These are phyloP conservation scores for Capromys pilorides DNA, from an alignment of 2,797 vertebrate genomes.

Conservation along the genomic window DNA sequence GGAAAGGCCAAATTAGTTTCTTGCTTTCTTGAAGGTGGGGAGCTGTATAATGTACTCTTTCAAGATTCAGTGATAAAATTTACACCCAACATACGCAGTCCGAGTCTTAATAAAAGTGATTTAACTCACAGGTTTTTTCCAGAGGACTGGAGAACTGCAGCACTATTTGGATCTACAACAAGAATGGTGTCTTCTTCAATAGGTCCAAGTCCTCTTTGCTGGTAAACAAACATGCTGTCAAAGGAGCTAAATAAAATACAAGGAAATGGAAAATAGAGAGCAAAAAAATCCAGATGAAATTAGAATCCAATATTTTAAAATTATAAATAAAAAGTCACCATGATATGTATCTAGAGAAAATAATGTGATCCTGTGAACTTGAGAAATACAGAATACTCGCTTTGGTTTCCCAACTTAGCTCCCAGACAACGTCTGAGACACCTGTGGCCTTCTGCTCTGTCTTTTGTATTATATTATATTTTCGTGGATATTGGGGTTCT, in stretches of 20 bases:
- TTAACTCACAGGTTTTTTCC: slow-evolving; percentile 93
- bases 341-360: no score
- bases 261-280: slow-evolving; percentile 62
- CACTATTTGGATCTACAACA: slow-evolving; percentile 90
- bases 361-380: background rate
- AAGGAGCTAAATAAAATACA: slow-evolving; percentile 90
- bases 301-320: no score
- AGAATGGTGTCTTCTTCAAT: slow-evolving; percentile 95
- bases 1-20: background rate
- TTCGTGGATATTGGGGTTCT: background rate
- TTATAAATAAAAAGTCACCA: no score
- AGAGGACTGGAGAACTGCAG: slow-evolving; percentile 89
- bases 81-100: background rate
- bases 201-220: slow-evolving; percentile 92
- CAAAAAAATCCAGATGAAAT: slow-evolving; percentile 13
- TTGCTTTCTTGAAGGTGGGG: slow-evolving; percentile 18
- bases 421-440: background rate
- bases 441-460: background rate
- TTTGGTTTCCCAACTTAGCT: background rate
- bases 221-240: slow-evolving; percentile 90
- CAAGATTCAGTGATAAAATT: background rate
- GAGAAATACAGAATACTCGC: background rate
- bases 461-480: background rate
- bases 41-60: background rate
- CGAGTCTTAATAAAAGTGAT: background rate